Conservation (phyloP, 2,888 invertebrate genomes). For the Atethmia centrago region DNA sequence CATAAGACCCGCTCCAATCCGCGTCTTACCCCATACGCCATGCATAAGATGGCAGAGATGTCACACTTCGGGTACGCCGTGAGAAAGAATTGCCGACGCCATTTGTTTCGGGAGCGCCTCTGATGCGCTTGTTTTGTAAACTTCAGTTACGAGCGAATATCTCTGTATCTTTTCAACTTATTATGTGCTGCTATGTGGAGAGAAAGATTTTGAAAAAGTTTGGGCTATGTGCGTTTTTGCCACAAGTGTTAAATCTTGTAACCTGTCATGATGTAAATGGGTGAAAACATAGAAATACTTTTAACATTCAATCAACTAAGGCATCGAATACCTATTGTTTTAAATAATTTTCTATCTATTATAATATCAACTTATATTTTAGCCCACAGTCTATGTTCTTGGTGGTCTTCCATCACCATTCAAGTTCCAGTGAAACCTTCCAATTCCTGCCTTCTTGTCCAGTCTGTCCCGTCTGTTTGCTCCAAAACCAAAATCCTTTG, state of each 20-base stretch:
- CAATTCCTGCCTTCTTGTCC: background rate
- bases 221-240: background rate
- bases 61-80: slow-evolving; percentile 79
- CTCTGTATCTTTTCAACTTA: slow-evolving; percentile 54
- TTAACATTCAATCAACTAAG: background rate
- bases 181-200: slow-evolving; percentile 35
- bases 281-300: background rate
- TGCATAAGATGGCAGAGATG: slow-evolving; percentile 81
- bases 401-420: background rate
- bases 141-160: slow-evolving; percentile 67
- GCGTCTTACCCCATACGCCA: slow-evolving; percentile 60
- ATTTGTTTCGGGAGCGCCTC: slow-evolving; percentile 83
- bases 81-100: slow-evolving; percentile 86
- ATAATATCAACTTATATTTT: background rate
- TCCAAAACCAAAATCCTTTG: no score
- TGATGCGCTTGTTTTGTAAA: slow-evolving; percentile 80
- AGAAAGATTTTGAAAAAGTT: slow-evolving; percentile 22
- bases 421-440: no score
- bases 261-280: background rate
- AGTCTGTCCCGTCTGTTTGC: background rate
- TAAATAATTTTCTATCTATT: background rate
- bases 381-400: no score
- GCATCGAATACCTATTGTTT: background rate
- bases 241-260: background rate
- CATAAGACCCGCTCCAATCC: slow-evolving; percentile 10